Conservation (phyloP, 2,797 vertebrate species). For the Cynopterus sphinx region DNA sequence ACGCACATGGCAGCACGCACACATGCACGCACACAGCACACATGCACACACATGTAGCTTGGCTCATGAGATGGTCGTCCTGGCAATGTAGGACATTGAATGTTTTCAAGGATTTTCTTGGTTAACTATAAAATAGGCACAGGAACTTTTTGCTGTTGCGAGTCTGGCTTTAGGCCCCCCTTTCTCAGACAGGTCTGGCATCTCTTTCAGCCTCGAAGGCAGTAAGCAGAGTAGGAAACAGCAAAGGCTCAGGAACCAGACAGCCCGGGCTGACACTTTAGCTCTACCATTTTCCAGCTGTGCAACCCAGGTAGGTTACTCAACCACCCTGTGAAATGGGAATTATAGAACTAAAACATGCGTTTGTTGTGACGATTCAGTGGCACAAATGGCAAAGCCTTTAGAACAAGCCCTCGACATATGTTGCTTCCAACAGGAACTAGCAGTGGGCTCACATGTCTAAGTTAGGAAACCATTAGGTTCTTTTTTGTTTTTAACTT, state of each 20-base stretch:
- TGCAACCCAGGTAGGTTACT: neutral
- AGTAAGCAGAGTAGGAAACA: neutral
- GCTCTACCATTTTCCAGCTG: neutral
- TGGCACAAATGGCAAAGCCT: neutral
- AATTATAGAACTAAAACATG: neutral
- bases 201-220: neutral
- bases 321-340: neutral
- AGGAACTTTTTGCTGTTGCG: neutral
- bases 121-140: neutral
- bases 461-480: neutral
- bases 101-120: neutral
- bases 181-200: neutral
- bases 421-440: neutral
- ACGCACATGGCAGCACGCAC: neutral
- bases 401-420: neutral
- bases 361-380: neutral
- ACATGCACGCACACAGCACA: neutral
- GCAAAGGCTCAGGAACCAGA: neutral
- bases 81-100: neutral
- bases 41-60: neutral
- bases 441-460: neutral
- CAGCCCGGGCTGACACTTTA: no score
- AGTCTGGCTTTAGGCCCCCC: neutral
- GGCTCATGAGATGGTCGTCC: neutral
- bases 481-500: slow-evolving; percentile 47